Percentiles rank a stretch among this genome's conserved stretches.
Evolutionary conservation across 2,797 vertebrate genomes (phyloP).

Genomic region (Neopelma chrysocephalum): DNA sequence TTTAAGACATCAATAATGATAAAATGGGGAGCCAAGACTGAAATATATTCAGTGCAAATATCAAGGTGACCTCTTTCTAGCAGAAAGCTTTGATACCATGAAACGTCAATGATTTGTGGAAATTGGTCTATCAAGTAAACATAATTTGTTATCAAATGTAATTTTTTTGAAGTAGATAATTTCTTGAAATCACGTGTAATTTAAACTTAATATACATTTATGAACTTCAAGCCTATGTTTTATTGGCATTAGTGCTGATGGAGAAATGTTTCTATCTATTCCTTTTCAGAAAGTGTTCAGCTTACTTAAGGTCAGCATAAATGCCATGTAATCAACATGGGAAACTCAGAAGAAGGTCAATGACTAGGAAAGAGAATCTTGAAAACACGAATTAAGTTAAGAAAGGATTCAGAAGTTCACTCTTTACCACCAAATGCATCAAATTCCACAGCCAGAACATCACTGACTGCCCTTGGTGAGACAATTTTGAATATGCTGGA

Average conservation of each 20-base stretch:
- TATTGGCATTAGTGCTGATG: background rate
- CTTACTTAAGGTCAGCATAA: constrained; percentile 46
- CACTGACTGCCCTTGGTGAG: background rate
- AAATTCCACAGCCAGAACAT: constrained; percentile 41
- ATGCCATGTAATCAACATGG: constrained; percentile 45
- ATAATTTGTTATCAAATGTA: background rate
- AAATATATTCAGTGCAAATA: constrained; percentile 25
- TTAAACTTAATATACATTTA: constrained; percentile 23
- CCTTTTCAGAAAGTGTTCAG: constrained; percentile 14
- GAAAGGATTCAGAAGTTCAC: constrained; percentile 29
- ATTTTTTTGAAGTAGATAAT: background rate
- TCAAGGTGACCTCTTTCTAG: constrained; percentile 40
- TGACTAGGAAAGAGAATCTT: background rate
- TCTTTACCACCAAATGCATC: constrained; percentile 20
- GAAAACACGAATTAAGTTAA: background rate
- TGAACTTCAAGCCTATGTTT: constrained; percentile 33
- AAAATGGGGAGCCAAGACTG: background rate
- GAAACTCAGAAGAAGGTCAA: constrained; percentile 44
- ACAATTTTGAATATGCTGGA: background rate
- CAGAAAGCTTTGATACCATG: background rate
- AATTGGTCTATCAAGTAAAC: background rate
- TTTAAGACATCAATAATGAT: constrained; percentile 2
- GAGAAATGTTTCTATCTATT: constrained; percentile 58
- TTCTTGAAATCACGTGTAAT: background rate
- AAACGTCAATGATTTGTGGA: background rate